Evolutionary conservation across 2,113 vertebrate genomes (phyloP), one percentile per base, ranked within the genome.

Genomic region (Dicerorhinus sumatrensis): DNA sequence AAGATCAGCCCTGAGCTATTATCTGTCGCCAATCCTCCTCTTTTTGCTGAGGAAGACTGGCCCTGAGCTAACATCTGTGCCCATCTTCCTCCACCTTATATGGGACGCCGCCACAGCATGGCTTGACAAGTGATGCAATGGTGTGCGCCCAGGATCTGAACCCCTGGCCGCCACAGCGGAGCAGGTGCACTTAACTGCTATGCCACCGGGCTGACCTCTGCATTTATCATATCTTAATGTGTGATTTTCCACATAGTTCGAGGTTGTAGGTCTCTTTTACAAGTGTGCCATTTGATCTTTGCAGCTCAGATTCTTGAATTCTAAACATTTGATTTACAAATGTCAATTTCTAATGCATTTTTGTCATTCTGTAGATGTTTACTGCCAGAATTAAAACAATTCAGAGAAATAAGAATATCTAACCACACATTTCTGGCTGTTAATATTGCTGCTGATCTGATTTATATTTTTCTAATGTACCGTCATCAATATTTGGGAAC

Each of bases 321-420:
- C 56, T 76, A 77, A 89, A 72, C 33, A 70, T 82, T 89, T 46
- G 51, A 92, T 70, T 85, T 93, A 86, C 6, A 70, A 86, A 97
- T 31, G 94, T 95, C 12, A 90, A 29, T 96, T 96, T 95, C 33
- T 82, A 77, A 83, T 90, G 31, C 4, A 56, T 81, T 36, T 56
- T 91, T 75, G 67, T 83, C 39, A 51, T 77, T 86, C 23, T 63
- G 48, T 89, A 54, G 79, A 54, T 62, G 18, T 33, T 39, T 76
- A 42, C 36, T 83, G 89, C 29, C 56, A 17, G 31, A 6, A 96
- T 88, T 83, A 67, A 73, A 87, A 82, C 73, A 72, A n/a, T 56
- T 86, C 21, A 91, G 77, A 51, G n/a, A 77, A 96, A 81, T 0
- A 85, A 69, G 29, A 92, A 23, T 70, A 89, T 39, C 21, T 60